Base-by-base conservation (phyloP, 1,140 invertebrate species). In the Meloidogyne floridensis region DNA sequence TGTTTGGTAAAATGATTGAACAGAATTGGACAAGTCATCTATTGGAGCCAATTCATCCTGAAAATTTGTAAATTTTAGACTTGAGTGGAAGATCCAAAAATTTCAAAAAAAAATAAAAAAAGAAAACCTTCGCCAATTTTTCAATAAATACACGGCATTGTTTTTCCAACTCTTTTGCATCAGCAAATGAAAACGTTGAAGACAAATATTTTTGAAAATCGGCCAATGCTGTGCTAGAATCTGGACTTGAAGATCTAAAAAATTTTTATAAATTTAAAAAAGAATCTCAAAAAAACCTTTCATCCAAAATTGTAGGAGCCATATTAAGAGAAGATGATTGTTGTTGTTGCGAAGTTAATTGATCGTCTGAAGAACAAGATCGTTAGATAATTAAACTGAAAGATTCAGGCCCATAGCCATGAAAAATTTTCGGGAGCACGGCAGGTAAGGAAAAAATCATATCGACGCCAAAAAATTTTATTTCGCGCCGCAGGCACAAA, bases 1-100 rank as follows among this genome's bases (percentile, higher is more conserved):
- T 71, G 93, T 92, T 90, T 94, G 93, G 91, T 98, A 98, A 88
- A 95, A 96, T 87, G 95, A 94, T 91, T 98, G 95, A 51, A 96
- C 93, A 32, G 94, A 91, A 87, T 97, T 95, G 0, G 95, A 95
- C 11, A 97, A 90, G 82, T 97, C 95, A 75, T 97, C 96, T 18
- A 96, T 93, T 71, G 92, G 92, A 86, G 93, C 18, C 6, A 72
- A 54, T 43, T 85, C 79, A 69, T 74, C 72, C 86, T 88, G 13
- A 79, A 87, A 70, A 0, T 32, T 32, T 32, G 32, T 32, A 32
- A 20, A 32, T 32, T 32, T 32, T 32, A 32, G 32, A 32, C 32
- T 32, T 32, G 32, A 32, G 32, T 32, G 32, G 32, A 32, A 32
- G 32, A 47, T 1, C 47, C 47, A 5, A 47, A 47, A 47, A 47